phyloP scores from a whole-genome alignment of 2,888 invertebrate species.

The Cryptophagus acutangulus region DNA sequence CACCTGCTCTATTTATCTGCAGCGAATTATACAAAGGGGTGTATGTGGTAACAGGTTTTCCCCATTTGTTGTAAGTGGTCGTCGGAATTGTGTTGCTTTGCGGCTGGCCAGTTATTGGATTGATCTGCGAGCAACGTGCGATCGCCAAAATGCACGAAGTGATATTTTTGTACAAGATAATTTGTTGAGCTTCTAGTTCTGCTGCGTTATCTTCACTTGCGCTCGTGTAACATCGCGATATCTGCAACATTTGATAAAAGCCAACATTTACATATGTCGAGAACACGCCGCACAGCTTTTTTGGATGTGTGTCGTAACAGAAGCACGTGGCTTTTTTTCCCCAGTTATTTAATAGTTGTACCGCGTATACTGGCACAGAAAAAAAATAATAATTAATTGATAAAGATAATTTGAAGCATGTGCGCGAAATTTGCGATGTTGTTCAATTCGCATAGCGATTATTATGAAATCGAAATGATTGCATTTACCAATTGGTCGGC shows the following conservation, averaged over 20 bases:
- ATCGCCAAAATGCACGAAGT: slow-evolving; percentile 63
- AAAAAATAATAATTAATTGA: too few species aligned
- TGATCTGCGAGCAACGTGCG: slow-evolving; percentile 57
- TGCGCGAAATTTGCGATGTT: too few species aligned
- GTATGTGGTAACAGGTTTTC: slow-evolving; percentile 37
- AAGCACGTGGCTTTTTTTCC: too few species aligned
- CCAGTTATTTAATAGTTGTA: too few species aligned
- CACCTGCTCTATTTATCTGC: slow-evolving; percentile 54
- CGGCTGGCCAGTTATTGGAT: slow-evolving; percentile 62
- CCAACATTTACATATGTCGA: too few species aligned
- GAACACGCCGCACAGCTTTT: too few species aligned
- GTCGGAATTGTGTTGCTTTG: slow-evolving; percentile 52
- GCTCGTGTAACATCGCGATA: slow-evolving; percentile 53
- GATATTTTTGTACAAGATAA: slow-evolving; percentile 58
- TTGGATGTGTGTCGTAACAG: too few species aligned
- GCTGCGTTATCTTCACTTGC: slow-evolving; percentile 52
- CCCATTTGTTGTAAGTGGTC: slow-evolving; percentile 29
- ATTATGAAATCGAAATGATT: too few species aligned
- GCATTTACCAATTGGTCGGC: slow-evolving; percentile 53
- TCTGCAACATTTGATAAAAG: slow-evolving; percentile 39
- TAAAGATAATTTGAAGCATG: too few species aligned
- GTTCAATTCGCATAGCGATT: too few species aligned
- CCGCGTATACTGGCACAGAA: too few species aligned
- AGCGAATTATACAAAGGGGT: slow-evolving; percentile 51
- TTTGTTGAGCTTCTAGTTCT: slow-evolving; percentile 50